Conservation (phyloP, 2,797 vertebrate genomes). For the Sebastiscus albofasciatus region DNA sequence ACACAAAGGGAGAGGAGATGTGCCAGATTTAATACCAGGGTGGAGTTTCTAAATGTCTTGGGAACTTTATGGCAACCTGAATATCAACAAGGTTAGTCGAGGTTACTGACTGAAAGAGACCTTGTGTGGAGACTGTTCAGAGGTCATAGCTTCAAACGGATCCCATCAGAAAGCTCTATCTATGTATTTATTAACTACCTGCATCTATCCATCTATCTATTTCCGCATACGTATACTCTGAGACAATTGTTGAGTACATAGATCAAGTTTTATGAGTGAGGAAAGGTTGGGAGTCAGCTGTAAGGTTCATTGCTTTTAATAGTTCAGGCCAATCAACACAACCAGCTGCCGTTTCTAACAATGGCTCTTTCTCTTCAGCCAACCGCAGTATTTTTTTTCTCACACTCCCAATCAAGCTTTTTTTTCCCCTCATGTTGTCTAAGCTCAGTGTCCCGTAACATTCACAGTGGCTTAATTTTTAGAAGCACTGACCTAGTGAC, state of each 20-base stretch:
- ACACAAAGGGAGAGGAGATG: background rate
- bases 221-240: background rate
- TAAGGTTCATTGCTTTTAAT: slow-evolving; percentile 16
- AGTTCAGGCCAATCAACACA: slow-evolving; percentile 34
- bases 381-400: slow-evolving; percentile 33
- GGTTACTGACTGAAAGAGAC: background rate
- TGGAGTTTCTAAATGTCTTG: slow-evolving; percentile 8
- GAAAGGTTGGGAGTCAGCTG: slow-evolving; percentile 1
- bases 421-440: background rate
- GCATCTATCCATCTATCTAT: background rate
- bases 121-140: background rate
- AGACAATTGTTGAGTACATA: background rate
- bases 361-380: slow-evolving; percentile 41
- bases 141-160: background rate
- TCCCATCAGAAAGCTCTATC: background rate
- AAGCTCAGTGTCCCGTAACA: slow-evolving; percentile 35
- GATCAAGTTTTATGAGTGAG: background rate
- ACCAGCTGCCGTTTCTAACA: slow-evolving; percentile 48
- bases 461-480: slow-evolving; percentile 18
- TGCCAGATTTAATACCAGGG: background rate
- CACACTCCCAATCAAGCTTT: background rate
- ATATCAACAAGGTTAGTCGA: background rate
- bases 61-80: background rate
- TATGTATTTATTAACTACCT: background rate
- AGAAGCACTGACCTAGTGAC: slow-evolving; percentile 13